A percentile compares a stretch with the other conserved stretches of the same genome.
These are phyloP conservation scores for Petromus typicus DNA, from an alignment of 2,113 vertebrate species.

Conservation along the genomic window DNA sequence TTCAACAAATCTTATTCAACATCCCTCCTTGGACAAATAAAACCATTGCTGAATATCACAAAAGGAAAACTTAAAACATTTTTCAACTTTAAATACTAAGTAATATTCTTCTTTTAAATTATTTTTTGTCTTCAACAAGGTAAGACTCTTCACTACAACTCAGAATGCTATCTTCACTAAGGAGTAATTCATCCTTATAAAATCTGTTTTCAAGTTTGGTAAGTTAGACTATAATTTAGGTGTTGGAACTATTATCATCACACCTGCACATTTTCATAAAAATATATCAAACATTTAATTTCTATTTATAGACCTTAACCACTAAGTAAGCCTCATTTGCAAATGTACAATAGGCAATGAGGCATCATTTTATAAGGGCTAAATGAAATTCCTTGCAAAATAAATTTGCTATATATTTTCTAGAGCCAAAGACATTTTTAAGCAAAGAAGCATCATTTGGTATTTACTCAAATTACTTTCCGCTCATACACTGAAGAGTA, in stretches of 20 bases:
- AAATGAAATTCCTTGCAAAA: neutral
- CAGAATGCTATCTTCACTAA: neutral
- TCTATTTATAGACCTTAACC: neutral
- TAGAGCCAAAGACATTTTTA: constrained; percentile 18
- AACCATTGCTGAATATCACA: neutral
- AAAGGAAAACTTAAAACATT: neutral
- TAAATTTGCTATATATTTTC: neutral
- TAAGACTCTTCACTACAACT: neutral
- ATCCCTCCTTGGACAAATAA: neutral
- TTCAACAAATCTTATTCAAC: neutral
- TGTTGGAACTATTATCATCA: neutral
- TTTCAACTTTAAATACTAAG: constrained; percentile 6
- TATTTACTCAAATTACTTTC: constrained; percentile 53
- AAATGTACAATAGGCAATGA: neutral
- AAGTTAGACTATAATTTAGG: neutral
- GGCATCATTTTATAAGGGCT: constrained; percentile 15
- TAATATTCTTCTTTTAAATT: neutral
- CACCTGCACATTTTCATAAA: neutral
- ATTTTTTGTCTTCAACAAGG: constrained; percentile 18
- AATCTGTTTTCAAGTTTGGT: constrained; percentile 7
- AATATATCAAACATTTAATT: constrained; percentile 29
- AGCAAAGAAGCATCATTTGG: constrained; percentile 24
- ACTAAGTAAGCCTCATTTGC: constrained; percentile 24
- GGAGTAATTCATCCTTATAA: neutral
- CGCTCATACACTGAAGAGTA: constrained; percentile 53